Evolutionary conservation across 1,140 invertebrate genomes (phyloP).

Genomic region (Asbolus verrucosus): DNA sequence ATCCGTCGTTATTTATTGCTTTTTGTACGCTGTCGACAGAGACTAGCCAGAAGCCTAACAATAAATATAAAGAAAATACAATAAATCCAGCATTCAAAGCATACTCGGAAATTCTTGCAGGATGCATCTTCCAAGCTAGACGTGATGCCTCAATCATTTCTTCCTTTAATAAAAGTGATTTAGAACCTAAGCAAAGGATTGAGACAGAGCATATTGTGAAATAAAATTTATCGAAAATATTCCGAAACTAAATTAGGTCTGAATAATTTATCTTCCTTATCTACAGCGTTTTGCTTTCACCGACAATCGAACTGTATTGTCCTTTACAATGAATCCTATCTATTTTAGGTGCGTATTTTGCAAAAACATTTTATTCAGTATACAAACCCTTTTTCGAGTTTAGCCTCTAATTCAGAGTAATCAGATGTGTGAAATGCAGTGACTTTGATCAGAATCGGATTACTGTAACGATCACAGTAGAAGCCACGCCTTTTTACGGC

Average conservation of each 20-base stretch:
- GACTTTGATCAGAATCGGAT: too few relatives aligned
- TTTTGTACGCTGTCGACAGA: constrained; percentile 37
- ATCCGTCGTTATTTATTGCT: constrained; percentile 35
- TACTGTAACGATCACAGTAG: too few relatives aligned
- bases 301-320: too few relatives aligned
- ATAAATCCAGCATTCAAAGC: constrained; percentile 32
- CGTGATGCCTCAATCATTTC: constrained; percentile 9
- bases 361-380: too few relatives aligned
- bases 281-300: not conserved
- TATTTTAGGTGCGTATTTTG: too few relatives aligned
- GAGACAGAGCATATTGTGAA: constrained; percentile 8
- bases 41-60: constrained; percentile 17
- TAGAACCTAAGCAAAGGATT: not conserved
- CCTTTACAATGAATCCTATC: too few relatives aligned
- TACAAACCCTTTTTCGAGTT: too few relatives aligned
- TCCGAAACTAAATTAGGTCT: not conserved
- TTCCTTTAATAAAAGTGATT: constrained; percentile 12
- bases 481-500: too few relatives aligned
- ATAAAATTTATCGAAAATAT: constrained; percentile 13
- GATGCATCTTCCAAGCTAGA: constrained; percentile 8
- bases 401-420: too few relatives aligned
- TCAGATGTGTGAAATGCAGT: too few relatives aligned
- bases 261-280: not conserved
- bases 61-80: constrained; percentile 35
- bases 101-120: constrained; percentile 1